phyloP scores from a whole-genome alignment of 2,797 vertebrate genomes.

The Simalia tracyae region DNA sequence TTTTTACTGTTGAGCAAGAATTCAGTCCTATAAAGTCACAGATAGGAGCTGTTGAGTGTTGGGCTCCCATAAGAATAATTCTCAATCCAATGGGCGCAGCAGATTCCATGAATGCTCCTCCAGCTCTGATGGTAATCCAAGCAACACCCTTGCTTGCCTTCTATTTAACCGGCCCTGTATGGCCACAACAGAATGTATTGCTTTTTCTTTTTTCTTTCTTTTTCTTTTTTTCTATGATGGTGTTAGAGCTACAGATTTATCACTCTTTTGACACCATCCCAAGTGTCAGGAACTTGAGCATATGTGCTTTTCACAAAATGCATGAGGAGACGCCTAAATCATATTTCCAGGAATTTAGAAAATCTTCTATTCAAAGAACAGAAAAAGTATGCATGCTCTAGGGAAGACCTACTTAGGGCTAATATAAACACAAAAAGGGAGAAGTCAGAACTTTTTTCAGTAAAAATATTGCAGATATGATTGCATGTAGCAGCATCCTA shows the following conservation, averaged over 20 bases:
- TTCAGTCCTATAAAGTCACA: background rate
- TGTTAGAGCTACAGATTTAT: background rate
- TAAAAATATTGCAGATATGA: background rate
- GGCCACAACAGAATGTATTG: background rate
- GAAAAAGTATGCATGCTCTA: background rate
- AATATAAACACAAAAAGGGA: background rate
- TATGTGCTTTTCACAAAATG: background rate
- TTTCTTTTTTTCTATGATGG: background rate
- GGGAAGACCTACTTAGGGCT: background rate
- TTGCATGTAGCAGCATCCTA: background rate
- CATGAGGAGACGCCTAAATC: background rate
- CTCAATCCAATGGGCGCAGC: background rate
- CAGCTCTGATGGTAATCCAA: background rate
- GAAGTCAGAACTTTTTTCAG: background rate
- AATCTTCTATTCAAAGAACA: background rate
- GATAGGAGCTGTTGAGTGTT: background rate
- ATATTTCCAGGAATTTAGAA: background rate
- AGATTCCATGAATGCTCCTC: background rate
- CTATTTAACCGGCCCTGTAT: background rate
- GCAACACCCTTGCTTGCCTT: background rate
- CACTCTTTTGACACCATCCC: background rate
- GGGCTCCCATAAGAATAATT: background rate
- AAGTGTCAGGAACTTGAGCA: background rate
- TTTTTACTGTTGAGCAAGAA: background rate
- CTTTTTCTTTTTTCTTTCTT: background rate